Evolutionary conservation across 2,888 invertebrate species (phyloP).

Genomic region (Synanthedon andrenaeformis): DNA sequence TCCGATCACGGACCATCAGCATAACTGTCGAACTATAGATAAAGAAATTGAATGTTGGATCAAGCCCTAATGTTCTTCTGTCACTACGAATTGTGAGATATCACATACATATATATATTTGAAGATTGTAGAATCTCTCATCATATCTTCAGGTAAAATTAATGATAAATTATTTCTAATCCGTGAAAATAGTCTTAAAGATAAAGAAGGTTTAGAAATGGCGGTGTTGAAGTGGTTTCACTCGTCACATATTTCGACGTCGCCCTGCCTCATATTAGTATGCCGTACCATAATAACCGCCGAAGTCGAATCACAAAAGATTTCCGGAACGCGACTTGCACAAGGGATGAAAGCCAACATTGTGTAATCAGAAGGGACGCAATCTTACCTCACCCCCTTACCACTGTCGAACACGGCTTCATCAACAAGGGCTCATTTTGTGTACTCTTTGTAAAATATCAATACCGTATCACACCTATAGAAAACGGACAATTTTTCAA

Average conservation of each 20-base stretch:
- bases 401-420: slow-evolving; percentile 60
- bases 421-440: slow-evolving; percentile 59
- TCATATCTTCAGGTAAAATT: no score
- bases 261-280: slow-evolving; percentile 60
- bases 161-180: no score
- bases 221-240: slow-evolving; percentile 14
- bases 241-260: slow-evolving; percentile 49
- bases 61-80: no score
- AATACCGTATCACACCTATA: slow-evolving; percentile 2
- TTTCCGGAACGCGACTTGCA: slow-evolving; percentile 68
- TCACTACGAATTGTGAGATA: no score
- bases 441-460: slow-evolving; percentile 54
- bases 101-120: no score
- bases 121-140: no score
- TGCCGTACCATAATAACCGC: slow-evolving; percentile 63
- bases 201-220: slow-evolving; percentile 3
- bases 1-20: no score
- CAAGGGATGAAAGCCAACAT: slow-evolving; percentile 68
- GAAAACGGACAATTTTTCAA: no score
- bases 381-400: slow-evolving; percentile 56
- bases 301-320: slow-evolving; percentile 69
- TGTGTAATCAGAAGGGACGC: slow-evolving; percentile 70
- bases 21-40: no score
- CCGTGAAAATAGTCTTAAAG: no score
- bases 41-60: no score